These are phyloP conservation scores for Cataglyphis cursor DNA, from an alignment of 2,888 invertebrate genomes.

Conservation along the genomic window DNA sequence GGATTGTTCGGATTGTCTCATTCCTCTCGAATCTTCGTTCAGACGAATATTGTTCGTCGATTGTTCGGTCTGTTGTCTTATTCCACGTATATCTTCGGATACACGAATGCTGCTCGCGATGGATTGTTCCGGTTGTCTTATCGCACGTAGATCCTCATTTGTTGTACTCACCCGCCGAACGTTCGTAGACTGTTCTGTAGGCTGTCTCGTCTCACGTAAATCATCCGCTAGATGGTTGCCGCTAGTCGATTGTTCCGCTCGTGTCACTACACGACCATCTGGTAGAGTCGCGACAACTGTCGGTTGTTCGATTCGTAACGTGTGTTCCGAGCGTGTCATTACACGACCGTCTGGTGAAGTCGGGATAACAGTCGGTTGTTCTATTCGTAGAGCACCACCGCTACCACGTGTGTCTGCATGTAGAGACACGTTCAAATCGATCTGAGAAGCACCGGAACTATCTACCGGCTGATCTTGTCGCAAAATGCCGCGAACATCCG, in stretches of 20 bases:
- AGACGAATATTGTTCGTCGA: slow-evolving; percentile 33
- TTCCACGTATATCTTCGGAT: slow-evolving; percentile 44
- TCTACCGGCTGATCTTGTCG: slow-evolving; percentile 65
- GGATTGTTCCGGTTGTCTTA: slow-evolving; percentile 55
- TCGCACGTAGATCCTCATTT: slow-evolving; percentile 43
- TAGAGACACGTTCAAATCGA: not conserved
- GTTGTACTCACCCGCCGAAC: slow-evolving; percentile 36
- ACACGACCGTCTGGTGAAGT: slow-evolving; percentile 59
- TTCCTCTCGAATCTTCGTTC: slow-evolving; percentile 58
- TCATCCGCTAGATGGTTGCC: slow-evolving; percentile 50
- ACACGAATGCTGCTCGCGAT: slow-evolving; percentile 27
- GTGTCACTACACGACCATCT: slow-evolving; percentile 58
- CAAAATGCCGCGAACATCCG: slow-evolving; percentile 60
- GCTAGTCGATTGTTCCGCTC: slow-evolving; percentile 58
- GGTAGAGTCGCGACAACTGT: slow-evolving; percentile 3
- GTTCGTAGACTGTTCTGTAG: slow-evolving; percentile 59
- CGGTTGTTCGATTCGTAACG: slow-evolving; percentile 60
- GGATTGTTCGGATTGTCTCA: slow-evolving; percentile 63
- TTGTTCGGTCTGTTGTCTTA: slow-evolving; percentile 59
- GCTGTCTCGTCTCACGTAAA: slow-evolving; percentile 56
- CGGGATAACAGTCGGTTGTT: slow-evolving; percentile 47
- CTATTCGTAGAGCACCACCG: slow-evolving; percentile 41
- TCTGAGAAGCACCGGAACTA: not conserved
- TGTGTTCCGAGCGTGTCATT: slow-evolving; percentile 19
- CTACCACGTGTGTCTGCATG: not conserved